Conservation (phyloP, 2,888 invertebrate genomes). For the Alentia gelatinosa region DNA sequence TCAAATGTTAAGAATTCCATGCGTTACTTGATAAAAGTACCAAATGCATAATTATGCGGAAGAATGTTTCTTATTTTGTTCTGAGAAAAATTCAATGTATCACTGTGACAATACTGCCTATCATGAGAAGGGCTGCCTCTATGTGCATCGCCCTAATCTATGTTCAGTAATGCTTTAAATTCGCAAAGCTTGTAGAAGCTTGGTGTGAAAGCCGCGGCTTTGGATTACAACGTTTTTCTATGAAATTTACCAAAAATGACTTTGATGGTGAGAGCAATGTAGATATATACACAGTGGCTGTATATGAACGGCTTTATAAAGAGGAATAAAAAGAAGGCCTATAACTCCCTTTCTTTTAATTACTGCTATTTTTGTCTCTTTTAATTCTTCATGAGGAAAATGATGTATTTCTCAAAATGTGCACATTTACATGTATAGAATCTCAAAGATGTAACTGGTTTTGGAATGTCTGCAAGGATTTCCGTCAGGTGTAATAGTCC, state of each 20-base stretch:
- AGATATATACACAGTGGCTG: slow-evolving; percentile 46
- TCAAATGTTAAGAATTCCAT: slow-evolving; percentile 51
- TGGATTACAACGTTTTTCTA: slow-evolving; percentile 50
- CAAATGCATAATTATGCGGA: slow-evolving; percentile 41
- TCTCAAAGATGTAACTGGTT: no score
- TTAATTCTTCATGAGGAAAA: background rate
- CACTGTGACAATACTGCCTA: slow-evolving; percentile 44
- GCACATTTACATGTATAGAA: background rate
- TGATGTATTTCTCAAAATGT: background rate
- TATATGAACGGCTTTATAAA: slow-evolving; percentile 51
- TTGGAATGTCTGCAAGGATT: no score
- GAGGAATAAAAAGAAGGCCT: slow-evolving; percentile 15
- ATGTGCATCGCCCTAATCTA: background rate
- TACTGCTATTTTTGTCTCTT: background rate
- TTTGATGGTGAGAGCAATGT: slow-evolving; percentile 45
- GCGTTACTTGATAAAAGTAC: slow-evolving; percentile 36
- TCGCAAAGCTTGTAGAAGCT: slow-evolving; percentile 50
- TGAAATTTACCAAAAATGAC: slow-evolving; percentile 33
- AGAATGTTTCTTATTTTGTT: slow-evolving; percentile 28
- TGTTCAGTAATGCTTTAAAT: slow-evolving; percentile 51
- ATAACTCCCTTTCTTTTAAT: slow-evolving; percentile 38
- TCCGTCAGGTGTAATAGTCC: no score
- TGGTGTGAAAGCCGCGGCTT: slow-evolving; percentile 23
- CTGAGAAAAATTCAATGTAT: slow-evolving; percentile 9
- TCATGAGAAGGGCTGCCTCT: background rate